Conservation (phyloP, 2,888 invertebrate genomes). For the Perizoma affinitatum region DNA sequence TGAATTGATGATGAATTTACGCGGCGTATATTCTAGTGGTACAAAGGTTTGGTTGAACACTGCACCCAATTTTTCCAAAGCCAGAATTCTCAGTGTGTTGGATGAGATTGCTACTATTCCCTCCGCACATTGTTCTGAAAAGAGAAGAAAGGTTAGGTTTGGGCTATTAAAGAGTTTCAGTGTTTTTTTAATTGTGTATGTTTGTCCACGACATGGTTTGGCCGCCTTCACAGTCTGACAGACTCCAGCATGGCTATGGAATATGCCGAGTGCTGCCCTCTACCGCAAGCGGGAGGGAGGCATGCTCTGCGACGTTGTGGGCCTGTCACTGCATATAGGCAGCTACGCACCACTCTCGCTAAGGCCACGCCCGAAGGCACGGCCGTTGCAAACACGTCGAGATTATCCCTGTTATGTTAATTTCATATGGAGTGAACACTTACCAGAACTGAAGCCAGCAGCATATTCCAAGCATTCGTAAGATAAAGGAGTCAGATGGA, state of each 20-base stretch:
- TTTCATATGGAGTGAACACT: slow-evolving; percentile 13
- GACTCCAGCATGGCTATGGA: slow-evolving; percentile 90
- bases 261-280: slow-evolving; percentile 87
- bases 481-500: slow-evolving; percentile 97
- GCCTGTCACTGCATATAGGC: slow-evolving; percentile 76
- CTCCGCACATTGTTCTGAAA: slow-evolving; percentile 97
- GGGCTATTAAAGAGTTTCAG: not conserved
- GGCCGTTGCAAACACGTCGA: slow-evolving; percentile 67
- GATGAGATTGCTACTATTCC: slow-evolving; percentile 99
- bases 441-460: slow-evolving; percentile 94
- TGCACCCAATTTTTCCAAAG: slow-evolving; percentile 98
- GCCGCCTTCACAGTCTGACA: slow-evolving; percentile 87
- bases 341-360: slow-evolving; percentile 78
- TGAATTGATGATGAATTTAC: slow-evolving; percentile 96
- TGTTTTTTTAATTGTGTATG: slow-evolving; percentile 10
- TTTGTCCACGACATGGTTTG: slow-evolving; percentile 88
- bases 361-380: slow-evolving; percentile 58
- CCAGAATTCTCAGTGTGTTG: slow-evolving; percentile 98
- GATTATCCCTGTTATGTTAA: slow-evolving; percentile 12
- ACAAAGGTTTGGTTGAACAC: slow-evolving; percentile 98
- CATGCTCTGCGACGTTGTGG: slow-evolving; percentile 87
- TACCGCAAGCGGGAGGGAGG: slow-evolving; percentile 77
- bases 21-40: slow-evolving; percentile 97
- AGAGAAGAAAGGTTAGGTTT: slow-evolving; percentile 18
- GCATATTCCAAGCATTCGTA: slow-evolving; percentile 99